A percentile compares a stretch with the other conserved stretches of the same genome.
These are phyloP conservation scores for Acanthosoma haemorrhoidale DNA, from an alignment of 2,888 invertebrate genomes.

Conservation along the genomic window DNA sequence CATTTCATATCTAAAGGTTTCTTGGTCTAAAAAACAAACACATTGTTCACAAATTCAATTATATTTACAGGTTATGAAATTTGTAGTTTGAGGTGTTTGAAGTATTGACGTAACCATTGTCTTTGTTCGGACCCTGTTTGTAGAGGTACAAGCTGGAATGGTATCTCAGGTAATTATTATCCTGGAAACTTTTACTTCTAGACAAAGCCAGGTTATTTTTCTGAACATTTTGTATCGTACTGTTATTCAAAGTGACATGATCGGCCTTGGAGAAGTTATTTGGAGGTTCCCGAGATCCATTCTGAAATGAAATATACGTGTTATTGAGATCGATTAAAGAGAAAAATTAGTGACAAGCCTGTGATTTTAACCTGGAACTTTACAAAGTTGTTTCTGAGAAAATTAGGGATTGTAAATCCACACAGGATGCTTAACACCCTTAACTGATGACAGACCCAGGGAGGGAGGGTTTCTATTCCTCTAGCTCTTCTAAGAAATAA, in stretches of 20 bases:
- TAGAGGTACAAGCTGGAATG: slow-evolving; percentile 1
- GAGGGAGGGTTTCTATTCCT: no score
- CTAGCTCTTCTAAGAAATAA: no score
- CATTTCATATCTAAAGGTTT: no score
- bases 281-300: neutral
- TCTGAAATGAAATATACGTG: neutral
- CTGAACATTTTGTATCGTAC: neutral
- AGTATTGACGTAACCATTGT: neutral
- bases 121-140: neutral
- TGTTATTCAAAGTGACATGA: neutral
- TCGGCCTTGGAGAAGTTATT: neutral
- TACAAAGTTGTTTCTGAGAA: no score
- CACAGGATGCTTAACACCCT: no score
- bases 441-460: no score
- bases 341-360: neutral
- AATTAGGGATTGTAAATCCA: no score
- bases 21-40: no score
- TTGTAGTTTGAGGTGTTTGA: neutral
- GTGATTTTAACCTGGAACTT: neutral
- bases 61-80: neutral
- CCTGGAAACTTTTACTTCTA: neutral
- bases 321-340: no score
- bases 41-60: no score
- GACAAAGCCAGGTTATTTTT: neutral
- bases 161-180: neutral